These are phyloP conservation scores for Nasonia oneida DNA, from an alignment of 2,888 invertebrate species.

Conservation along the genomic window DNA sequence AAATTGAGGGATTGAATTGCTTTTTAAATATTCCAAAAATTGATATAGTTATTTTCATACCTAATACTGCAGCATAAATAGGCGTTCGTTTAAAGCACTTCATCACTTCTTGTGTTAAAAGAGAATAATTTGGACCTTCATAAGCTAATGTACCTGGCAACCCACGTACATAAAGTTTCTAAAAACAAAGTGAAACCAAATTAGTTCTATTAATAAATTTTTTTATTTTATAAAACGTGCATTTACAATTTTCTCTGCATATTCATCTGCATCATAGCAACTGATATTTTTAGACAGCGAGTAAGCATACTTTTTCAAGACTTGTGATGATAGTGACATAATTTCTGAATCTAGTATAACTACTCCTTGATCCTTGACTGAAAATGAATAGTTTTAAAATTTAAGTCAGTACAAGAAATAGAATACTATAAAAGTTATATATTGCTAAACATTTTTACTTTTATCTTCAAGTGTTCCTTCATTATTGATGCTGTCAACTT, in stretches of 20 bases:
- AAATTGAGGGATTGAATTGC: background rate
- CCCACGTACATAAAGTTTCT: slow-evolving; percentile 52
- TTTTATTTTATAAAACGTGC: background rate
- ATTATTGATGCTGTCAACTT: slow-evolving; percentile 69
- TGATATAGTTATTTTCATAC: slow-evolving; percentile 62
- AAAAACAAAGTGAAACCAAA: slow-evolving; percentile 44
- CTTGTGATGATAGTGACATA: slow-evolving; percentile 72
- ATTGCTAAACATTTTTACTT: slow-evolving; percentile 64
- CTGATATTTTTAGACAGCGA: slow-evolving; percentile 69
- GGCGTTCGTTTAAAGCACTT: slow-evolving; percentile 67
- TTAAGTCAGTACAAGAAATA: background rate
- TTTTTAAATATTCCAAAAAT: slow-evolving; percentile 2
- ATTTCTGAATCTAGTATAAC: slow-evolving; percentile 75
- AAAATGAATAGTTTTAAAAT: slow-evolving; percentile 49
- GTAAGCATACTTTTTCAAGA: slow-evolving; percentile 70
- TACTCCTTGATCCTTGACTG: slow-evolving; percentile 71
- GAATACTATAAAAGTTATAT: background rate
- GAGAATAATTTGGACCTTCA: slow-evolving; percentile 69
- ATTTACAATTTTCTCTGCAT: slow-evolving; percentile 71
- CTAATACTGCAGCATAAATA: slow-evolving; percentile 67
- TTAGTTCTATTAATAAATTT: slow-evolving; percentile 16
- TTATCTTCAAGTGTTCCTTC: slow-evolving; percentile 71
- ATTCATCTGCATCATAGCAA: slow-evolving; percentile 69
- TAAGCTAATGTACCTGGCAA: slow-evolving; percentile 58
- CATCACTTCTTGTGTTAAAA: slow-evolving; percentile 66